phyloP scores from a whole-genome alignment of 2,888 invertebrate genomes.

The Nycteola revayana region DNA sequence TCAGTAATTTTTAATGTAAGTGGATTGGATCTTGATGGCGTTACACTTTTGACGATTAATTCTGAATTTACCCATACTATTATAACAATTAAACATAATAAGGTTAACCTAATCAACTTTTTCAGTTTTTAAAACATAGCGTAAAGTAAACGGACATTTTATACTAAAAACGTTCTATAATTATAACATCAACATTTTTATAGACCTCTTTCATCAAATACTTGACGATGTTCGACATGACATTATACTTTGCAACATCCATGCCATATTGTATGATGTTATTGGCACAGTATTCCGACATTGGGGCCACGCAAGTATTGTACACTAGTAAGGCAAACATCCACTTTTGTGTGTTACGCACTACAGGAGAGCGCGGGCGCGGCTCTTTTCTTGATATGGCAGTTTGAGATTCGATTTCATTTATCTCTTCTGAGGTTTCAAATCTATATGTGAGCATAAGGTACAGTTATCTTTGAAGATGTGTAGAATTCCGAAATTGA shows the following conservation, averaged over 20 bases:
- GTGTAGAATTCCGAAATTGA: no score
- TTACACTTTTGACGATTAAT: no score
- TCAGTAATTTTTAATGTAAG: no score
- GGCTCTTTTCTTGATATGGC: background rate
- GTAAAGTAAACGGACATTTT: no score
- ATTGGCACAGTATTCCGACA: constrained; percentile 68
- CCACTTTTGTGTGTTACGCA: constrained; percentile 57
- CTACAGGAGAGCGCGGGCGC: constrained; percentile 28
- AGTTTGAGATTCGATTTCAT: constrained; percentile 7
- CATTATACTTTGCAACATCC: constrained; percentile 69
- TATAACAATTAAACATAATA: no score
- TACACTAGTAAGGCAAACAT: constrained; percentile 68
- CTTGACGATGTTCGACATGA: constrained; percentile 54
- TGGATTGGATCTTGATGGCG: no score
- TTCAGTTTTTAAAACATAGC: no score
- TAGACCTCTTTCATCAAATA: constrained; percentile 66
- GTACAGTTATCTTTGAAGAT: no score
- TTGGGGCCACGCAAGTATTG: constrained; percentile 67
- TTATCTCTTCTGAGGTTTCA: constrained; percentile 52
- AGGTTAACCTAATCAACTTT: no score
- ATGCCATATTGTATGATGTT: constrained; percentile 66
- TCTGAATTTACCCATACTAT: no score
- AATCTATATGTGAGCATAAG: constrained; percentile 45
- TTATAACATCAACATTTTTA: no score
- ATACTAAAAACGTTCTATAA: no score